Evolutionary conservation across 2,797 vertebrate species (phyloP), one percentile per base, ranked within the genome.

Genomic region (Schizothorax lantsangensis): DNA sequence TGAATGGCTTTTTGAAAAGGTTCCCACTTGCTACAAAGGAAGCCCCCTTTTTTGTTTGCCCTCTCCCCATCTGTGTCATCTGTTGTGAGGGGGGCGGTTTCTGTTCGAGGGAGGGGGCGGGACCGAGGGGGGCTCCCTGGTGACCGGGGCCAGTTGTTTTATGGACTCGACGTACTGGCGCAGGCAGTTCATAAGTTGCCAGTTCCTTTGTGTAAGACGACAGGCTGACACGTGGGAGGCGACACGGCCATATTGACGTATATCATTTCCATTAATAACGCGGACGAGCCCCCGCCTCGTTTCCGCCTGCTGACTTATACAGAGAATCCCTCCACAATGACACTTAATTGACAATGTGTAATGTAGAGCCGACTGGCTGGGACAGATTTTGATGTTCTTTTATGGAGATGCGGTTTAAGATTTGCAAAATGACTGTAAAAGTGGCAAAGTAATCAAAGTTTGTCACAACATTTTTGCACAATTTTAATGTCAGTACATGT

Each of bases 261-360:
- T 98, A 96, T 98, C 97, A 99, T 98, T 97, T 97, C 96, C 97
- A 96, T 97, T 98, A 98, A 98, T 97, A 97, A 97, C 97, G 95
- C 94, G 92, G 94, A 89, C 94, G 95, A 96, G 95, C 81, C 78
- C 95, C 95, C 93, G 95, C 95, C 96, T 97, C 95, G 96, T 97
- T 97, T 96, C 91, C 88, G 91, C 89, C 89, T 93, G 93, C 97
- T 96, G 84, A 86, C 84, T 81, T 94, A 94, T 94, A 94, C 90
- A 47, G 87, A 91, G 93, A 54, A 52, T 66, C 43, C 72, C 62
- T 85, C 38, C 43, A 72, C 66, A 62, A 52, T 73, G 84, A 86
- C 84, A 73, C 78, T 26, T 86, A 81, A 86, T 64, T 86, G 75
- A 52, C 83, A 81, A 75, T 84, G 78, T 86, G 71, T 81, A 81